phyloP scores from a whole-genome alignment of 2,113 vertebrate genomes.

The Penelope pileata region DNA sequence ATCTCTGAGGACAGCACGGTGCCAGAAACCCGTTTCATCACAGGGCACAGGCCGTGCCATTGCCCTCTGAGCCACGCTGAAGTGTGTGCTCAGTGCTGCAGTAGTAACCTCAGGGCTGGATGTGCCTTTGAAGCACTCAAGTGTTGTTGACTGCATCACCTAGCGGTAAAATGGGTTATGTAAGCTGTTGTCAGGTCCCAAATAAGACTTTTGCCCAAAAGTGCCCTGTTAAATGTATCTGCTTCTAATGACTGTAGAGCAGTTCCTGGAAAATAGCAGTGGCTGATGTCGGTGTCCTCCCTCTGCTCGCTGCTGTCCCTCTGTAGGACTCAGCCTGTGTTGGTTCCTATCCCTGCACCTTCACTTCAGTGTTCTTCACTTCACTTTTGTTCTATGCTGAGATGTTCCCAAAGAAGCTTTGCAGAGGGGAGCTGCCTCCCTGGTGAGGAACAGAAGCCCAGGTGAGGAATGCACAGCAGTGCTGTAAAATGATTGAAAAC shows the following conservation, averaged over 20 bases:
- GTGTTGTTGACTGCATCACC: background rate
- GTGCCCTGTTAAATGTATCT: background rate
- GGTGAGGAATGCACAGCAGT: background rate
- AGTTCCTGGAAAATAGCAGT: background rate
- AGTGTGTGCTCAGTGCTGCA: background rate
- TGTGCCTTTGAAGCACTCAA: background rate
- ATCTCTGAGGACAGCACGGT: background rate
- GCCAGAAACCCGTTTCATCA: background rate
- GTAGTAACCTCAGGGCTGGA: background rate
- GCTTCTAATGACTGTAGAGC: background rate
- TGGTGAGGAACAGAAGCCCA: background rate
- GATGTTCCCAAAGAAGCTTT: background rate
- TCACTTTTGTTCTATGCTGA: too few species aligned
- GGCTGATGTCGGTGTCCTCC: background rate
- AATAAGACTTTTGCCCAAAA: background rate
- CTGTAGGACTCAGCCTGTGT: background rate
- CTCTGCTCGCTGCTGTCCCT: background rate
- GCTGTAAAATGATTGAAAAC: background rate
- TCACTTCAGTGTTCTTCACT: background rate
- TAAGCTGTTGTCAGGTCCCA: background rate
- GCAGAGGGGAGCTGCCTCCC: background rate
- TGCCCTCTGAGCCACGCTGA: background rate
- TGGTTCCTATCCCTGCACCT: background rate
- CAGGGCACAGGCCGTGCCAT: accelerated
- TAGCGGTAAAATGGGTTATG: background rate